These are phyloP conservation scores for Calameuta pallipes DNA, from an alignment of 2,888 invertebrate species.

Conservation along the genomic window DNA sequence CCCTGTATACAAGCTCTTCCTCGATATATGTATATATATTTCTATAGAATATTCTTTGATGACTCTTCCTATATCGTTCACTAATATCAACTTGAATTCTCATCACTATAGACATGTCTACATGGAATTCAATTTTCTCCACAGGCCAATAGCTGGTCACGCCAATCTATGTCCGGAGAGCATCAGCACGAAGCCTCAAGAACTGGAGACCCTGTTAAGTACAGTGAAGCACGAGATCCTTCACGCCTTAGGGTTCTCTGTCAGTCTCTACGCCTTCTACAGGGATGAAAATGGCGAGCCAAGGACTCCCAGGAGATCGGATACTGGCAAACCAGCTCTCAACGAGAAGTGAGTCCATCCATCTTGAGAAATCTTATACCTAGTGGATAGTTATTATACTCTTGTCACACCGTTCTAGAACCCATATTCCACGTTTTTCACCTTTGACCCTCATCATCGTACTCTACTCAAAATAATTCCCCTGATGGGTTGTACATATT, in stretches of 20 bases:
- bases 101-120: background rate
- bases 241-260: conserved; percentile 97
- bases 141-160: conserved; percentile 97
- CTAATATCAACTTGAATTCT: background rate
- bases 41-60: background rate
- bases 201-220: conserved; percentile 89
- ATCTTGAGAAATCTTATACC: background rate
- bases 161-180: conserved; percentile 97
- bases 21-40: background rate
- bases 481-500: background rate
- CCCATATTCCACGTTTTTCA: background rate
- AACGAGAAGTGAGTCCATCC: conserved; percentile 81
- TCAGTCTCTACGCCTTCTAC: conserved; percentile 96
- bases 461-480: background rate
- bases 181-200: conserved; percentile 90
- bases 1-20: background rate
- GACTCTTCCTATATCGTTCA: background rate
- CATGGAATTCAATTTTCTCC: conserved; percentile 26
- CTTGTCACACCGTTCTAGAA: background rate
- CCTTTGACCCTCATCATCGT: background rate
- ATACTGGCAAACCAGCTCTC: conserved; percentile 89
- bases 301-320: conserved; percentile 80
- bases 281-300: conserved; percentile 92
- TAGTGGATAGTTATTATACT: background rate
- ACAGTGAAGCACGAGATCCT: conserved; percentile 99